Percentiles rank a stretch among this genome's conserved stretches.
Evolutionary conservation across 1,140 invertebrate genomes (phyloP).

Genomic region (Melanaphis sacchari): DNA sequence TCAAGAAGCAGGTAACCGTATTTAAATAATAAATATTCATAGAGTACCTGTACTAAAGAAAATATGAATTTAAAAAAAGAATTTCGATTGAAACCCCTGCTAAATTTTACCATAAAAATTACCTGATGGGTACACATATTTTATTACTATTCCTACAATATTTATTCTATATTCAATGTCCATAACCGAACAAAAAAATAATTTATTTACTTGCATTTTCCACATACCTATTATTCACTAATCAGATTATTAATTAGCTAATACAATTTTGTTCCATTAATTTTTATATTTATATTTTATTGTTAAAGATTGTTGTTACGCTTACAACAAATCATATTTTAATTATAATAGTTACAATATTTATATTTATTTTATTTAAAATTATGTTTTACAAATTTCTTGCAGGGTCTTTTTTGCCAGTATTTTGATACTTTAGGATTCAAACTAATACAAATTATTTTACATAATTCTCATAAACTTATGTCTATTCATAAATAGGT

Average conservation of each 20-base stretch:
- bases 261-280: conserved; percentile 39
- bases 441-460: background rate
- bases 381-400: conserved; percentile 17
- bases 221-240: too few species aligned
- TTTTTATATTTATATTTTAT: conserved; percentile 45
- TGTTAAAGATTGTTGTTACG: conserved; percentile 25
- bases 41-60: background rate
- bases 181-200: background rate
- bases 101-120: background rate
- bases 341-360: conserved; percentile 24
- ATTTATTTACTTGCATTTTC: background rate
- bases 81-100: background rate
- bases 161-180: background rate
- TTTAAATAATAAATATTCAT: background rate
- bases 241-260: background rate
- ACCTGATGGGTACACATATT: background rate
- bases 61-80: background rate
- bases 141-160: background rate
- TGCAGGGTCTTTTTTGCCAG: conserved; percentile 33
- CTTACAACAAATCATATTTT: background rate
- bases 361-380: conserved; percentile 27
- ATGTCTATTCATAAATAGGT: background rate
- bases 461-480: background rate
- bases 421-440: conserved; percentile 29
- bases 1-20: background rate